These are phyloP conservation scores for Avahi laniger DNA, from an alignment of 2,797 vertebrate genomes.

Conservation along the genomic window DNA sequence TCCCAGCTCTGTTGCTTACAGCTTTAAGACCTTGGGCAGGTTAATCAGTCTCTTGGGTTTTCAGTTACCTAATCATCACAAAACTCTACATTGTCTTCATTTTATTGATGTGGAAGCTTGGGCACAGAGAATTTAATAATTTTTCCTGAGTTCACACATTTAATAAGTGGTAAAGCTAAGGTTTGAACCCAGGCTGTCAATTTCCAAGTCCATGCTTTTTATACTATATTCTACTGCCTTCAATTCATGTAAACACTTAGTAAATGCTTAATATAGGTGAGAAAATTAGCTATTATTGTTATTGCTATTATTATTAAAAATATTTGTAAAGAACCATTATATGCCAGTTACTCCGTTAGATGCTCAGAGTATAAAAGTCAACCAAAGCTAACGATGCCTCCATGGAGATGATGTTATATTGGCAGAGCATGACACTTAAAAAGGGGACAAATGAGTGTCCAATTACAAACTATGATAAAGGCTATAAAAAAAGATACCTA, in stretches of 20 bases:
- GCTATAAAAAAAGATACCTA: not conserved
- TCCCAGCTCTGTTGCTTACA: not conserved
- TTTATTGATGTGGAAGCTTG: not conserved
- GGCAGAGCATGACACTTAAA: not conserved
- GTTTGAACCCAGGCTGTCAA: not conserved
- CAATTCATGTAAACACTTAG: not conserved
- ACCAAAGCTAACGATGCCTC: not conserved
- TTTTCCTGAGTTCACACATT: not conserved
- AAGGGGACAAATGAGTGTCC: not conserved
- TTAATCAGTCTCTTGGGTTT: not conserved
- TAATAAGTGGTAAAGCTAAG: not conserved
- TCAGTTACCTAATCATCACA: not conserved
- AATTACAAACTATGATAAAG: not conserved
- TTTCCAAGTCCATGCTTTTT: conserved; percentile 11
- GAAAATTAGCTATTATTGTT: not conserved
- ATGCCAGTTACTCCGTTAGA: not conserved
- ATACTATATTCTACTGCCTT: not conserved
- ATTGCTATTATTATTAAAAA: not conserved
- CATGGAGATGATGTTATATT: not conserved
- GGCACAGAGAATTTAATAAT: not conserved
- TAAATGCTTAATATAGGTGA: not conserved
- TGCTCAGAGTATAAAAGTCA: not conserved
- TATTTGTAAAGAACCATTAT: not conserved
- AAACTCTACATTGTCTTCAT: not conserved
- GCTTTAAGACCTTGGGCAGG: not conserved